phyloP scores from a whole-genome alignment of 2,888 invertebrate species.

The Ferrisia virgata region DNA sequence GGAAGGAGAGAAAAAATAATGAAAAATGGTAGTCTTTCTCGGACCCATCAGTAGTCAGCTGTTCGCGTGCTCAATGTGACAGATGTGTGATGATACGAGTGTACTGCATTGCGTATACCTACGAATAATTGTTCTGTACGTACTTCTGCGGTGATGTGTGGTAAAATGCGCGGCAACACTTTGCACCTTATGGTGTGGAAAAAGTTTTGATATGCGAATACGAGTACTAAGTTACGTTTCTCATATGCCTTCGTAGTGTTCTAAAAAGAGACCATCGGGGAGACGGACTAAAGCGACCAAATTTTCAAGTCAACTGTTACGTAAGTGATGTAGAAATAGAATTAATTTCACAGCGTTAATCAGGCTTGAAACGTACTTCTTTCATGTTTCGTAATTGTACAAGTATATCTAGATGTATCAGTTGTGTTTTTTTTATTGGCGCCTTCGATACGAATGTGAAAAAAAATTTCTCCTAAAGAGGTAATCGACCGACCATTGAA shows the following conservation, averaged over 20 bases:
- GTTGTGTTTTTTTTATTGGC: constrained; percentile 8
- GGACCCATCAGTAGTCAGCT: neutral
- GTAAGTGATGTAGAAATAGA: constrained; percentile 28
- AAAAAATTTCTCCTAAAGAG: neutral
- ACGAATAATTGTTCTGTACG: neutral
- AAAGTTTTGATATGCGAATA: neutral
- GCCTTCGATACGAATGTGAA: neutral
- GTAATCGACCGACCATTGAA: neutral
- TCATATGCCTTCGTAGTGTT: neutral
- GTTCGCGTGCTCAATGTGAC: constrained; percentile 11
- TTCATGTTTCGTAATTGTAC: constrained; percentile 25
- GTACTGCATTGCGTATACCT: too few relatives aligned
- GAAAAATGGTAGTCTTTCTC: neutral
- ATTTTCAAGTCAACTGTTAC: neutral
- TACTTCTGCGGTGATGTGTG: neutral
- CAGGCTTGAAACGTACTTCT: constrained; percentile 20
- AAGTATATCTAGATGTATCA: neutral
- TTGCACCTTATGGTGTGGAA: neutral
- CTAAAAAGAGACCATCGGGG: neutral
- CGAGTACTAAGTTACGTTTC: neutral
- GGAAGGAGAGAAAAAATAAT: neutral
- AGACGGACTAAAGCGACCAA: neutral
- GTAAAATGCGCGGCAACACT: neutral
- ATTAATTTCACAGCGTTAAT: constrained; percentile 39
- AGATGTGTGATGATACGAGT: neutral